Evolutionary conservation across 2,888 invertebrate genomes (phyloP), one percentile per base, ranked within the genome.

Genomic region (Acronicta leporina): DNA sequence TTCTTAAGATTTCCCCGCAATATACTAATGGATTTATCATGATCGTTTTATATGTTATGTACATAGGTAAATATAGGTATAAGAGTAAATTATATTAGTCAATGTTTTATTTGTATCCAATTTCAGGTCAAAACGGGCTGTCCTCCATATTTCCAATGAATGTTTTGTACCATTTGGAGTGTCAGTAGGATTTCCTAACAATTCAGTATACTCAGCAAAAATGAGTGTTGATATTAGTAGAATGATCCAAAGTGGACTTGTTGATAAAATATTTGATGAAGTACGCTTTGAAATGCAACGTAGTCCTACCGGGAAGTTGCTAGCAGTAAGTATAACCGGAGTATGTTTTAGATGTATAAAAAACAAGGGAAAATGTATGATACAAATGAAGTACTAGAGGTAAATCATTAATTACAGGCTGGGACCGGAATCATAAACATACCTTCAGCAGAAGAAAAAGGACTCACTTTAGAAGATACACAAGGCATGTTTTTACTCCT

Each of bases 401-500:
- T 35, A 4, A 35, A 3, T 9, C 30, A 16, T 27, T n/a, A 7
- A 30, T 77, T 77, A 4, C 77, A 96, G 95, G 95, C 94, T 0
- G 92, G 86, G 46, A 73, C 84, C 13, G 94, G 92, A 2, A 82
- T 82, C 0, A 65, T 96, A 20, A 94, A 92, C 48, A 87, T 90
- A 16, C 74, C 89, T 9, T 86, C 90, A 42, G 93, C 95, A 25
- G 96, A 96, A 86, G 97, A 97, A 82, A 95, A 97, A 65, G 96
- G 96, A 20, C 85, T 97, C n/a, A 96, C 96, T 1, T 89, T 97
- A 33, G 97, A 97, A 78, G 97, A 97, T 68, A 97, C 97, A 0
- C 97, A 97, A 88, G 97, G 97, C 10, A 97, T 97, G 97, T 97
- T 97, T 81, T 87, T 97, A 4, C 92, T 97, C 0, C 91, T 97